Evolutionary conservation across 2,113 vertebrate species (phyloP).

Genomic region (Gila orcuttii): DNA sequence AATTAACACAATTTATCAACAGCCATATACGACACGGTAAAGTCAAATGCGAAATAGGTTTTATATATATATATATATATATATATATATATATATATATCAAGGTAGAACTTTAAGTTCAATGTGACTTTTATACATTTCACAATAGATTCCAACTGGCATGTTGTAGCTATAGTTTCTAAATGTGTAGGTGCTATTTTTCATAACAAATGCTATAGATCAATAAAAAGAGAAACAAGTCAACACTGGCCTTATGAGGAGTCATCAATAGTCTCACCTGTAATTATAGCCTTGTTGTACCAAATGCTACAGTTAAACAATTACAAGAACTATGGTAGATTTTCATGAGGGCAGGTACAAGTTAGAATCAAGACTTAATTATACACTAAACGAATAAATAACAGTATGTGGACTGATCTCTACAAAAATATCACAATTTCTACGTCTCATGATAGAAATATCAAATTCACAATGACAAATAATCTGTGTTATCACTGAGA

Average conservation of each 20-base stretch:
- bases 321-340: too few relatives aligned
- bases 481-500: not conserved
- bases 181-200: too few relatives aligned
- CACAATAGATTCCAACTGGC: too few relatives aligned
- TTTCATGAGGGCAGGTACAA: too few relatives aligned
- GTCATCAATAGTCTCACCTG: too few relatives aligned
- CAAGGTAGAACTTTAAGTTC: not conserved
- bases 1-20: not conserved
- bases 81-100: not conserved
- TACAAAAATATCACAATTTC: slow-evolving; percentile 12
- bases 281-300: too few relatives aligned
- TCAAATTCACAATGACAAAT: slow-evolving; percentile 7
- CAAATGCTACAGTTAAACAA: too few relatives aligned
- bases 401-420: not conserved
- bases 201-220: too few relatives aligned
- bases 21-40: not conserved
- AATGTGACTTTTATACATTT: slow-evolving; percentile 12
- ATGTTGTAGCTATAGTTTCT: too few relatives aligned
- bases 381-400: slow-evolving; percentile 9
- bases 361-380: not conserved
- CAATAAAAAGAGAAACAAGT: too few relatives aligned
- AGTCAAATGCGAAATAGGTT: not conserved
- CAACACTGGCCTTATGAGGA: too few relatives aligned
- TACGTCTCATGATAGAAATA: slow-evolving; percentile 2
- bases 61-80: too few relatives aligned